Base-by-base conservation (phyloP, 2,888 invertebrate genomes). In the Lapara coniferarum region DNA sequence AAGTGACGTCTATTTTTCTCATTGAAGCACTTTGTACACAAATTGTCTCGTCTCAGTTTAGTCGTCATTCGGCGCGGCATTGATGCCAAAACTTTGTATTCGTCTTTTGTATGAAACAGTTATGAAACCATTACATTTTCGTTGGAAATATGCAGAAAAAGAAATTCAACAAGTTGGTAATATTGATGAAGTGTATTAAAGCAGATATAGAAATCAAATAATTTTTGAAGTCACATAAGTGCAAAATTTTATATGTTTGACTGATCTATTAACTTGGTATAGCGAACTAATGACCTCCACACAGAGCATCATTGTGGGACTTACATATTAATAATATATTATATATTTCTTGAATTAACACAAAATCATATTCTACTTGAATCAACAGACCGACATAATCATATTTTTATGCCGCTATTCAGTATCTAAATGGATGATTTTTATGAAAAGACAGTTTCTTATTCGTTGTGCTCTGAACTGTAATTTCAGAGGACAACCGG, bases 1-100 rank as follows among this genome's bases (percentile, higher is more conserved):
- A 19, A 71, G 81, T 77, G 76, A 81, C 78, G 67, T 66, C 25
- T 55, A 66, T 71, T 68, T 72, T 75, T 68, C 73, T 71, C 76
- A 75, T 75, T 76, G 58, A 71, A 71, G 69, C 73, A 73, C 69
- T 82, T 81, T 78, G 73, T 73, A 82, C 76, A 71, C 79, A 82
- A 84, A 82, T 82, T 76, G 78, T 69, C 71, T 69, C 70, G 75
- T 76, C 75, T 78, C 69, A 72, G 67, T 72, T 71, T 72, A 66
- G 67, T 71, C 69, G 67, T 67, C 76, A 77, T 69, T 73, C 70
- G 67, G 13, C 7, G 19, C 10, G 63, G 19, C 46, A 5, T 63
- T 63, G 19, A 14, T 19, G 63, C 7, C 14, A 6, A 57, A 12
- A 46, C 49, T 63, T 46, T 63, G 49, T 63, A 46, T 46, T 13